These are phyloP conservation scores for Coregonus sp. DNA, from an alignment of 2,797 vertebrate genomes.

Conservation along the genomic window DNA sequence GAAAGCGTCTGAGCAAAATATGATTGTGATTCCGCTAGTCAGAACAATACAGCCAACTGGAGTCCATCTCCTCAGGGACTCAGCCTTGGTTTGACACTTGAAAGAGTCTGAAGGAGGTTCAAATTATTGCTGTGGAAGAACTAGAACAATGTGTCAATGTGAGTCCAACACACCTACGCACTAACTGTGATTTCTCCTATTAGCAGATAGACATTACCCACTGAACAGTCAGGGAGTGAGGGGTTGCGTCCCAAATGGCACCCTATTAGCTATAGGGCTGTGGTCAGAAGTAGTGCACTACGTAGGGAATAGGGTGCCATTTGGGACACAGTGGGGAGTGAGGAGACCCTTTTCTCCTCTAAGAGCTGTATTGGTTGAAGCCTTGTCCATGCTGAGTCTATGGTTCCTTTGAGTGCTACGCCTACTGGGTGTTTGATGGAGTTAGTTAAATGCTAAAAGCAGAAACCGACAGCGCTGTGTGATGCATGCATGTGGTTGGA, in stretches of 20 bases:
- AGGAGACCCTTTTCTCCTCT: background rate
- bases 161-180: conserved; percentile 2
- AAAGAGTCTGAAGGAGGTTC: background rate
- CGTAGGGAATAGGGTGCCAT: background rate
- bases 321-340: background rate
- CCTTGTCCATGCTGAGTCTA: conserved; percentile 16
- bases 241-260: background rate
- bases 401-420: conserved; percentile 21
- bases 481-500: conserved; percentile 12
- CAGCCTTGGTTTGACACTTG: background rate
- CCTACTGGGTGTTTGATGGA: conserved; percentile 39
- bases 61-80: background rate
- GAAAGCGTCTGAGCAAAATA: background rate
- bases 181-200: conserved; percentile 18
- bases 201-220: conserved; percentile 8
- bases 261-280: background rate
- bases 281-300: background rate
- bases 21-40: background rate
- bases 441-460: conserved; percentile 38
- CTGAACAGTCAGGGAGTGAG: conserved; percentile 4
- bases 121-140: background rate
- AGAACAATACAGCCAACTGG: background rate
- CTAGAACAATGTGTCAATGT: conserved; percentile 3
- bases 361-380: background rate
- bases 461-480: conserved; percentile 11